Conservation (phyloP, 2,113 vertebrate genomes). For the Pelodiscus sinensis region DNA sequence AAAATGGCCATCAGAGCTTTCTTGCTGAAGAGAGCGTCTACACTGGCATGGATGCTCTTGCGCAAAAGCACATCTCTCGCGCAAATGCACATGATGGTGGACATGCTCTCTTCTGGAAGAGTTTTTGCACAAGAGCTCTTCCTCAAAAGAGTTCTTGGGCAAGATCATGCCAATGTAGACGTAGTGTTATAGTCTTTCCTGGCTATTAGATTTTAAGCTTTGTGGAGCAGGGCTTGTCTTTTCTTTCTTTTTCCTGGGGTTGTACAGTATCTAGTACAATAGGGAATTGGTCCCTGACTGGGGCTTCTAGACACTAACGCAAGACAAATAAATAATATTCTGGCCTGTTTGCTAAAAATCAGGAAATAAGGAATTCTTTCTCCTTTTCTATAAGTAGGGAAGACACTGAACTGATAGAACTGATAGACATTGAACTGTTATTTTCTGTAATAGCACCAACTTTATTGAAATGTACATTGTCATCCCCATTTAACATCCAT, state of each 20-base stretch:
- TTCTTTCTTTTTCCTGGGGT: accelerated
- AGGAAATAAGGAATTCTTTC: neutral
- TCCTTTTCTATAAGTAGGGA: neutral
- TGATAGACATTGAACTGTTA: accelerated
- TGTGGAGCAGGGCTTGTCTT: accelerated
- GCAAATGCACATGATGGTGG: too few relatives aligned
- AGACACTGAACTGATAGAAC: neutral
- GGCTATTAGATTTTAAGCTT: neutral
- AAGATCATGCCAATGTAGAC: too few relatives aligned
- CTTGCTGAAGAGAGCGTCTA: too few relatives aligned
- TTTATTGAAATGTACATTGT: constrained; percentile 22
- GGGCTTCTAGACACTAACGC: neutral
- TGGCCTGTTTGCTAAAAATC: neutral
- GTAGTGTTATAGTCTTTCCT: too few relatives aligned
- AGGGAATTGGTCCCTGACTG: neutral
- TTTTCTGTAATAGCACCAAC: neutral
- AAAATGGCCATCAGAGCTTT: too few relatives aligned
- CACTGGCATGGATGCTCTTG: too few relatives aligned
- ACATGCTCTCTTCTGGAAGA: too few relatives aligned
- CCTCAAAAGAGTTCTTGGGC: too few relatives aligned
- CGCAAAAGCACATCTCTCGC: too few relatives aligned
- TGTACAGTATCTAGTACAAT: accelerated
- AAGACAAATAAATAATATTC: neutral
- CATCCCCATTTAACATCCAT: constrained; percentile 31
- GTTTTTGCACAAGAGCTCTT: too few relatives aligned